These are phyloP conservation scores for Doryteuthis pealeii DNA, from an alignment of 1,140 invertebrate species.

Conservation along the genomic window DNA sequence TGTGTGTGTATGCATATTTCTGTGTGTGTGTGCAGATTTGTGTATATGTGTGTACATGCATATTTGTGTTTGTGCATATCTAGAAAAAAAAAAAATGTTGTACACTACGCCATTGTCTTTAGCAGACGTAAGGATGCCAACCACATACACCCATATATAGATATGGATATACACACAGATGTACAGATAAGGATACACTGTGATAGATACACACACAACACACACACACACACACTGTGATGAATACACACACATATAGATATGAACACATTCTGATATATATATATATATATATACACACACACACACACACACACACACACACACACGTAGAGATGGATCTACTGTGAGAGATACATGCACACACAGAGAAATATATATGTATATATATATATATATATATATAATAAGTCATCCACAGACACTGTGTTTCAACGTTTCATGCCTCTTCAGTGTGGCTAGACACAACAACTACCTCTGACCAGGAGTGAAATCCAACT, in stretches of 20 bases:
- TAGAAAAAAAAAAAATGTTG: background rate
- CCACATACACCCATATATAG: background rate
- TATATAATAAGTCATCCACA: too few species aligned
- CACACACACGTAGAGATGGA: background rate
- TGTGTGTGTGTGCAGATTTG: background rate
- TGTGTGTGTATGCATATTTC: too few species aligned
- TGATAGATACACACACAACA: too few species aligned
- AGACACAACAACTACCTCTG: too few species aligned
- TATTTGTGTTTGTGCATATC: background rate
- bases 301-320: background rate
- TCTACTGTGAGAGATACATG: background rate
- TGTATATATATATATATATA: background rate
- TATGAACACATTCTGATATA: background rate
- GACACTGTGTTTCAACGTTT: too few species aligned
- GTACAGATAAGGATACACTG: too few species aligned
- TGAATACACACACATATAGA: background rate
- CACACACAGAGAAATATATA: too few species aligned
- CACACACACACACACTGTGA: too few species aligned
- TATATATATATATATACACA: background rate
- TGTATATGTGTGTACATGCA: background rate
- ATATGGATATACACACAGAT: too few species aligned
- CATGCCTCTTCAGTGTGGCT: too few species aligned
- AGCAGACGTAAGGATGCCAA: background rate
- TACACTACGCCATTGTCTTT: too few species aligned
- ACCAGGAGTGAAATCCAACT: too few species aligned